These are phyloP conservation scores for Chrysopa pallens DNA, from an alignment of 1,140 invertebrate genomes.

Conservation along the genomic window DNA sequence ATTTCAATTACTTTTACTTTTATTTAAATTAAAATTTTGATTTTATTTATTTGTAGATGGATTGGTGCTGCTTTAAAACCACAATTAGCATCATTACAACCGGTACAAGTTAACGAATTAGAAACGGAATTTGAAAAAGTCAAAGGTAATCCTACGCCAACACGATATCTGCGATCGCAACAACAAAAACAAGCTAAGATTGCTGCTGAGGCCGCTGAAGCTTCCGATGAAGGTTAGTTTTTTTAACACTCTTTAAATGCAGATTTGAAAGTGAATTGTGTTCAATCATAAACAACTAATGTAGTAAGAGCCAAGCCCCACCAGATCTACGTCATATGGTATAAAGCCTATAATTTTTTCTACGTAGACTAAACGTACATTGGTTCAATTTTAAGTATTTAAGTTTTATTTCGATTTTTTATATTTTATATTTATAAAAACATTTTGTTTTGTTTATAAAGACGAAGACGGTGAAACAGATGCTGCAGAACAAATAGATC, in stretches of 20 bases:
- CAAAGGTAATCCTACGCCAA: slow-evolving; percentile 49
- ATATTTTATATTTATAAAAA: too few relatives aligned
- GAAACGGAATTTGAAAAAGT: slow-evolving; percentile 75
- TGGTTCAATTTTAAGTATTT: too few relatives aligned
- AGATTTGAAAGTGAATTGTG: too few relatives aligned
- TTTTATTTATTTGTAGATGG: slow-evolving; percentile 37
- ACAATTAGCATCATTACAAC: slow-evolving; percentile 70
- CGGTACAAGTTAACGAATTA: slow-evolving; percentile 75
- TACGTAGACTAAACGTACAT: too few relatives aligned
- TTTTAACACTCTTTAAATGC: slow-evolving; percentile 1
- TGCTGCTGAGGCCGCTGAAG: slow-evolving; percentile 27
- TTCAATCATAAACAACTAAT: too few relatives aligned
- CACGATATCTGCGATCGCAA: slow-evolving; percentile 73
- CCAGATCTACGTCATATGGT: too few relatives aligned
- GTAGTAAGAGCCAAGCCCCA: too few relatives aligned
- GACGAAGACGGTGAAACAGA: slow-evolving; percentile 38
- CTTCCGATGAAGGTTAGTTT: slow-evolving; percentile 23
- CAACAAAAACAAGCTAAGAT: slow-evolving; percentile 56
- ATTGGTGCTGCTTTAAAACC: slow-evolving; percentile 73
- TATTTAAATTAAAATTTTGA: too few relatives aligned
- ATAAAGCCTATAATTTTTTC: too few relatives aligned
- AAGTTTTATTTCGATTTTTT: too few relatives aligned
- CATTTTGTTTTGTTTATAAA: slow-evolving; percentile 11
- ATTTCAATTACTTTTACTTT: too few relatives aligned
- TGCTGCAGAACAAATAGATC: slow-evolving; percentile 59